A percentile compares a stretch with the other conserved stretches of the same genome.
These are phyloP conservation scores for Esox lucius DNA, from an alignment of 2,797 vertebrate species.

Conservation along the genomic window DNA sequence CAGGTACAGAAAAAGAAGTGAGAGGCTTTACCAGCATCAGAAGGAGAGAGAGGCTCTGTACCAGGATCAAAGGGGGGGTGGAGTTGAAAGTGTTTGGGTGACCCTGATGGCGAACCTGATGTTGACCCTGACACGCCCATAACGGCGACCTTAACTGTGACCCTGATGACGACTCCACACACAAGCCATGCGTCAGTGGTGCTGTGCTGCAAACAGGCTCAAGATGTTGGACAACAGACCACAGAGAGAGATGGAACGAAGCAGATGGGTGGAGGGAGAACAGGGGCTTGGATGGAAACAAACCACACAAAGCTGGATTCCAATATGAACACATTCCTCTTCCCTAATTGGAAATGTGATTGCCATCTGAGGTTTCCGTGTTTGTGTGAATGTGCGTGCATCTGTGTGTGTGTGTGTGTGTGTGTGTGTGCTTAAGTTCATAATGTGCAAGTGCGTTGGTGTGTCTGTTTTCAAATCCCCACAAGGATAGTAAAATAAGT, in stretches of 20 bases:
- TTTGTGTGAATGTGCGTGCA: not conserved
- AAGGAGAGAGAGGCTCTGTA: not conserved
- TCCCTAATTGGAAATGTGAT: conserved; percentile 7
- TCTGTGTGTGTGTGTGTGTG: not conserved
- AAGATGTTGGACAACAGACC: conserved; percentile 44
- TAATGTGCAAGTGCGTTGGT: not conserved
- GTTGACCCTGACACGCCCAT: too few relatives aligned
- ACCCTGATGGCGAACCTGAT: not conserved
- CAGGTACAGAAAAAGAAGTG: conserved; percentile 14
- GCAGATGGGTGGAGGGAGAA: not conserved
- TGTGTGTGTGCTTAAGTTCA: not conserved
- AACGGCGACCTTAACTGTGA: not conserved
- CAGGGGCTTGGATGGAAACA: not conserved
- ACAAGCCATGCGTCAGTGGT: conserved; percentile 37
- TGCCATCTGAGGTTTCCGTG: not conserved
- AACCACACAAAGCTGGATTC: not conserved
- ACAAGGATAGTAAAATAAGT: too few relatives aligned
- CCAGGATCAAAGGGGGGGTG: too few relatives aligned
- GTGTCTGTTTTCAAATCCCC: not conserved
- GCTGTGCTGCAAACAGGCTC: conserved; percentile 57
- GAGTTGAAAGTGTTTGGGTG: too few relatives aligned
- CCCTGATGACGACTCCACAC: conserved; percentile 6
- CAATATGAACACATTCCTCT: not conserved
- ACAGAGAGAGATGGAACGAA: conserved; percentile 14
- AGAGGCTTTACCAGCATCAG: too few relatives aligned